These are phyloP conservation scores for Cinclus mexicanus DNA, from an alignment of 2,113 vertebrate species.

Conservation along the genomic window DNA sequence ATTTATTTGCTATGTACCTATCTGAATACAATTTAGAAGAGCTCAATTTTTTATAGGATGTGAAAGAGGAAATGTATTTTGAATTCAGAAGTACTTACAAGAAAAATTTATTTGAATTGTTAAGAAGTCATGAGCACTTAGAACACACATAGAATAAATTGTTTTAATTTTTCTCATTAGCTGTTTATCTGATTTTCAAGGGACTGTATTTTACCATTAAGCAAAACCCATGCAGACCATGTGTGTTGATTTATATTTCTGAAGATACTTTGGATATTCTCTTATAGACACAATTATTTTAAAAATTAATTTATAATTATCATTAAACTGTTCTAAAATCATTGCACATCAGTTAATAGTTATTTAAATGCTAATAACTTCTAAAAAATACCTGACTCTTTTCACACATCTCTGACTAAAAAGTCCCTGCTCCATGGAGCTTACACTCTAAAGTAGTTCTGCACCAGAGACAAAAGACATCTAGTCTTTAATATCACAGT, in stretches of 20 bases:
- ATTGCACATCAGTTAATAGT: not conserved
- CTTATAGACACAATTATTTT: not conserved
- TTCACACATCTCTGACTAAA: not conserved
- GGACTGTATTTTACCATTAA: conserved; percentile 57
- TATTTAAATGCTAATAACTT: not conserved
- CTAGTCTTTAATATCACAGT: not conserved
- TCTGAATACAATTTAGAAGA: not conserved
- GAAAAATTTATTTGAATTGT: not conserved
- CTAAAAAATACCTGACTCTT: not conserved
- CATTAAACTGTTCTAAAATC: not conserved
- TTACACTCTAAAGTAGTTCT: conserved; percentile 34
- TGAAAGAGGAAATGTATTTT: not conserved
- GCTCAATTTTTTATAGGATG: not conserved
- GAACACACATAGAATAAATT: not conserved
- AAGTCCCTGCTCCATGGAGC: conserved; percentile 34
- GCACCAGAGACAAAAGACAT: not conserved
- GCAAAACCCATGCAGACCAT: conserved; percentile 30
- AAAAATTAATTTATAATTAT: not conserved
- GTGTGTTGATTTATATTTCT: conserved; percentile 45
- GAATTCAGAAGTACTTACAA: not conserved
- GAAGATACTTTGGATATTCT: conserved; percentile 36
- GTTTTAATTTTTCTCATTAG: not conserved
- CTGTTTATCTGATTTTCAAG: not conserved
- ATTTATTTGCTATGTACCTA: not conserved
- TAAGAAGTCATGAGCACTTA: not conserved